Evolutionary conservation across 2,888 invertebrate species (phyloP).

Genomic region (Gerris lacustris): DNA sequence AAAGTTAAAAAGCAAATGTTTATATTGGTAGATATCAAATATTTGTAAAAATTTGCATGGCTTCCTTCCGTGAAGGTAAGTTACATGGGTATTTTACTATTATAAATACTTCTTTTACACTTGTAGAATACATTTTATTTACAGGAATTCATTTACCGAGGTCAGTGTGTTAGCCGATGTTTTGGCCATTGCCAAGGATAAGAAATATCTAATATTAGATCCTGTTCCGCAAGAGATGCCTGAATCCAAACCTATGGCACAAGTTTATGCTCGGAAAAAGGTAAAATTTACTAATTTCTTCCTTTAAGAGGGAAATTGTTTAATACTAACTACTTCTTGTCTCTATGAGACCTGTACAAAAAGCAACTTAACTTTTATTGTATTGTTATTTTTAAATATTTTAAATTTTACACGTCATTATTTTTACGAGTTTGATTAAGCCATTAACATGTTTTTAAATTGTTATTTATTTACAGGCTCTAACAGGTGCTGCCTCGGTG

Average conservation of each 20-base stretch:
- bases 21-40: too few species aligned
- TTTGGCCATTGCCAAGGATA: constrained; percentile 80
- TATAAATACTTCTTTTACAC: too few species aligned
- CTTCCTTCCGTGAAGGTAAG: too few species aligned
- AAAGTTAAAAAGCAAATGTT: too few species aligned
- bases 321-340: too few species aligned
- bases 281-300: constrained; percentile 31
- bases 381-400: background rate
- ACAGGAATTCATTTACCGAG: constrained; percentile 71
- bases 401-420: background rate
- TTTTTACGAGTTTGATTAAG: background rate
- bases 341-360: too few species aligned
- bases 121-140: too few species aligned
- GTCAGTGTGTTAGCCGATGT: constrained; percentile 87
- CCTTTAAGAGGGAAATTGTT: too few species aligned
- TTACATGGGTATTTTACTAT: too few species aligned
- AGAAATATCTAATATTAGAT: constrained; percentile 86
- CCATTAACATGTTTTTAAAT: background rate
- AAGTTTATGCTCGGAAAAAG: constrained; percentile 85
- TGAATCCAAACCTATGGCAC: constrained; percentile 75
- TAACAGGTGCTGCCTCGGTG: constrained; percentile 74
- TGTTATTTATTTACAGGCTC: constrained; percentile 41
- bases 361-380: too few species aligned
- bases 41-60: too few species aligned
- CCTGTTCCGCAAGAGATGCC: constrained; percentile 69